Conservation (phyloP, 2,888 invertebrate species). For the Saturnia japonica region DNA sequence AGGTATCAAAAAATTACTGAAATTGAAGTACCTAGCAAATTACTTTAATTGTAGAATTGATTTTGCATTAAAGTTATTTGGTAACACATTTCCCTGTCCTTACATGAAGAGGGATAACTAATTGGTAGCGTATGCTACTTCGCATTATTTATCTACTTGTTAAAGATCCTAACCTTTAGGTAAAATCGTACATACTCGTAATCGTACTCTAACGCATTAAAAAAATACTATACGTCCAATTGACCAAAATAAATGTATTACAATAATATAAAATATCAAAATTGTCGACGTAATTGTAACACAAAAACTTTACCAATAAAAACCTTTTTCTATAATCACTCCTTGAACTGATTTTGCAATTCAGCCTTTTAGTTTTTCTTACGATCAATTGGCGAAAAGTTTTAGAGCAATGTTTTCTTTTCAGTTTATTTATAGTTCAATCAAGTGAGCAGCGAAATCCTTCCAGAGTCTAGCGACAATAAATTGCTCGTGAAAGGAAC, state of each 20-base stretch:
- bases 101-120: too few species aligned
- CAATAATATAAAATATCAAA: neutral
- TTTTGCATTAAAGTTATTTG: too few species aligned
- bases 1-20: too few species aligned
- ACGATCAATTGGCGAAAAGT: neutral
- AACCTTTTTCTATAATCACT: neutral
- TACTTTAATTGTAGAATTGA: too few species aligned
- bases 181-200: neutral
- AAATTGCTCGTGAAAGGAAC: constrained; percentile 8
- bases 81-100: too few species aligned
- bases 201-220: neutral
- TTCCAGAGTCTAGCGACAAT: constrained; percentile 8
- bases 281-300: neutral
- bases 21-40: too few species aligned
- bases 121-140: too few species aligned
- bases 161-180: too few species aligned
- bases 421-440: constrained; percentile 12
- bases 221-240: too few species aligned
- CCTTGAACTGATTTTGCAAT: neutral
- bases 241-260: neutral
- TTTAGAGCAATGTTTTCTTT: constrained; percentile 3
- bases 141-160: too few species aligned
- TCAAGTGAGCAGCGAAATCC: constrained; percentile 11
- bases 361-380: neutral
- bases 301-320: neutral